Conservation (phyloP, 2,888 invertebrate genomes). For the Spisula subtruncata region DNA sequence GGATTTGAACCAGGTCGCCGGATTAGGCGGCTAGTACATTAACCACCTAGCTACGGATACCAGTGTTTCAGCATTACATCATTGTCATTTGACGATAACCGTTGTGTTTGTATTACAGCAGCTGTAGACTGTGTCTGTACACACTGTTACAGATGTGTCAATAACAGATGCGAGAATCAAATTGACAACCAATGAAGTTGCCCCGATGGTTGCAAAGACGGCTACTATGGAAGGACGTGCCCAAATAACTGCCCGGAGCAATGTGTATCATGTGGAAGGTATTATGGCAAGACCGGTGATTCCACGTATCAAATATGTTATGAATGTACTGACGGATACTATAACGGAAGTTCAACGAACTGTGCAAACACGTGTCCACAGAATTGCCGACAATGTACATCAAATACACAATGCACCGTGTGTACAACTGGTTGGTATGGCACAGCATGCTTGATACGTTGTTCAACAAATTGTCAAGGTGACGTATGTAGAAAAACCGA, state of each 20-base stretch:
- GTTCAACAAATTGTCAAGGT: background rate
- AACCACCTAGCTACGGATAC: too few relatives aligned
- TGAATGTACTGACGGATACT: background rate
- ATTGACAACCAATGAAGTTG: background rate
- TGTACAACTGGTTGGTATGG: background rate
- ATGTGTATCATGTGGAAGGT: background rate
- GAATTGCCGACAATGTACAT: background rate
- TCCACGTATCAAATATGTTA: background rate
- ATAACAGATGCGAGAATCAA: background rate
- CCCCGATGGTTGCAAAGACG: background rate
- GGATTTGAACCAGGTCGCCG: too few relatives aligned
- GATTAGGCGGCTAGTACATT: too few relatives aligned
- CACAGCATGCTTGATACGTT: background rate
- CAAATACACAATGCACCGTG: background rate
- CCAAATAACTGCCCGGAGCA: background rate
- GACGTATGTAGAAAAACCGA: background rate
- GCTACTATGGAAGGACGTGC: background rate
- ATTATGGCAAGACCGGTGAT: background rate
- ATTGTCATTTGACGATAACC: too few relatives aligned
- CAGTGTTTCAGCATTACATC: too few relatives aligned
- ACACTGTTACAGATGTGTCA: background rate
- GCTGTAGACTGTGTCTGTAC: background rate
- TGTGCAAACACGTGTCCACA: background rate
- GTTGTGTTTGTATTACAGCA: background rate
- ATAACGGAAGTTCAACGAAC: slow-evolving; percentile 12